Conservation (phyloP, 1,140 invertebrate genomes). For the Drosophila ananassae region DNA sequence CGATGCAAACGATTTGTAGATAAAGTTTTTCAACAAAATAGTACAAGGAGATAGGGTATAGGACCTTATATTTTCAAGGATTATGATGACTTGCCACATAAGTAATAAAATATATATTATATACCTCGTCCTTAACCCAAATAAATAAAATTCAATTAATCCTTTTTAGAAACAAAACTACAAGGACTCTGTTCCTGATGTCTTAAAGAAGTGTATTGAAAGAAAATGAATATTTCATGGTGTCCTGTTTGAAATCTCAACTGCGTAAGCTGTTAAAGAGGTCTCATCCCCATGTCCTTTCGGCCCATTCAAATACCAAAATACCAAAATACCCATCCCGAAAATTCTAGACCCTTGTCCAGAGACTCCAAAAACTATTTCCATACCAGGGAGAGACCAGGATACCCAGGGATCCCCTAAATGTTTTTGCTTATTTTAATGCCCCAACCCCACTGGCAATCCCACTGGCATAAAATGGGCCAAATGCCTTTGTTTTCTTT, state of each 20-base stretch:
- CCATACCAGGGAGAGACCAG: constrained; percentile 7
- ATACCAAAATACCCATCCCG: neutral
- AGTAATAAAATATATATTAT: too few relatives aligned
- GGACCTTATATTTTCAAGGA: too few relatives aligned
- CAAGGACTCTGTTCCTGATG: neutral
- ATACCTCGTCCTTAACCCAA: too few relatives aligned
- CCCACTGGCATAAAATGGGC: constrained; percentile 18
- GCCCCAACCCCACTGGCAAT: neutral
- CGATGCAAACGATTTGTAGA: constrained; percentile 32
- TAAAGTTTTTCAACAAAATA: constrained; percentile 13
- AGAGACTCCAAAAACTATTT: constrained; percentile 49
- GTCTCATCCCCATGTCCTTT: constrained; percentile 19
- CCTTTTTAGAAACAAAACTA: neutral
- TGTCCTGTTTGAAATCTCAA: constrained; percentile 36
- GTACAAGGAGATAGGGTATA: neutral
- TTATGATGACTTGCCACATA: too few relatives aligned
- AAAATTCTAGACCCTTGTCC: constrained; percentile 32
- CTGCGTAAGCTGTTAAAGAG: constrained; percentile 51
- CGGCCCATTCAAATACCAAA: constrained; percentile 1
- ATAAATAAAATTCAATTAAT: too few relatives aligned
- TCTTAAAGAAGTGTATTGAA: neutral
- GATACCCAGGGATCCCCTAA: constrained; percentile 5
- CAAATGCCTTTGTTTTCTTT: constrained; percentile 60
- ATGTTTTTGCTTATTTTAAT: constrained; percentile 57
- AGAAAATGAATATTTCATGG: constrained; percentile 47